phyloP scores from a whole-genome alignment of 2,113 vertebrate species.

The Myrmophylax atrothorax region DNA sequence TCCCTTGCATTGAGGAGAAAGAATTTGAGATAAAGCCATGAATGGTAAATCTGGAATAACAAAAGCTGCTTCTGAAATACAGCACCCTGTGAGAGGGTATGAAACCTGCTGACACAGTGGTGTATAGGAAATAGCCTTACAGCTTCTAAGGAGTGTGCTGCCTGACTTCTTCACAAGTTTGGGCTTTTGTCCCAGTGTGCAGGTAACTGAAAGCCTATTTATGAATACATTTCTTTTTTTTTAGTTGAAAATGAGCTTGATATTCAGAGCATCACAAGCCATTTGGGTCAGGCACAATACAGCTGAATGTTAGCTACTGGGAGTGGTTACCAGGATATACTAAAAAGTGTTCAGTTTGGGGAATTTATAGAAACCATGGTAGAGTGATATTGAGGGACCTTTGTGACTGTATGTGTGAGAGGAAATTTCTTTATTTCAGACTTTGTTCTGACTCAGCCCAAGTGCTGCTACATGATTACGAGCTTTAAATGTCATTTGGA shows the following conservation, averaged over 20 bases:
- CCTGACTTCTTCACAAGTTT: neutral
- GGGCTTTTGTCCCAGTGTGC: neutral
- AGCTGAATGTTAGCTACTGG: neutral
- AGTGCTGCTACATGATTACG: neutral
- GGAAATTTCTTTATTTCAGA: neutral
- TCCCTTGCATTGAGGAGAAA: neutral
- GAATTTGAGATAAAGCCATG: neutral
- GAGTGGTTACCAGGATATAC: neutral
- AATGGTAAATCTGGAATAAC: neutral
- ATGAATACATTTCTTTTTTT: neutral
- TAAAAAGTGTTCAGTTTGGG: neutral
- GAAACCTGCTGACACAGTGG: neutral
- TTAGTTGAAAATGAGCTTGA: neutral
- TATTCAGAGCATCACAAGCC: neutral
- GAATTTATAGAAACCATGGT: neutral
- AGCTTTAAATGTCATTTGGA: neutral
- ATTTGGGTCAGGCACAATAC: neutral
- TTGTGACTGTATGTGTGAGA: neutral
- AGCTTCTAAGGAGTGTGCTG: neutral
- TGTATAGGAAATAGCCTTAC: neutral
- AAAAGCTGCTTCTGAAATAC: constrained; percentile 15
- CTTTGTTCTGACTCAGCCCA: neutral
- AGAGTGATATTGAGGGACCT: neutral
- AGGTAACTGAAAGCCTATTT: neutral
- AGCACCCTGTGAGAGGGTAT: neutral